Evolutionary conservation across 2,797 vertebrate species (phyloP), one percentile per base, ranked within the genome.

Genomic region (Anas bahamensis): DNA sequence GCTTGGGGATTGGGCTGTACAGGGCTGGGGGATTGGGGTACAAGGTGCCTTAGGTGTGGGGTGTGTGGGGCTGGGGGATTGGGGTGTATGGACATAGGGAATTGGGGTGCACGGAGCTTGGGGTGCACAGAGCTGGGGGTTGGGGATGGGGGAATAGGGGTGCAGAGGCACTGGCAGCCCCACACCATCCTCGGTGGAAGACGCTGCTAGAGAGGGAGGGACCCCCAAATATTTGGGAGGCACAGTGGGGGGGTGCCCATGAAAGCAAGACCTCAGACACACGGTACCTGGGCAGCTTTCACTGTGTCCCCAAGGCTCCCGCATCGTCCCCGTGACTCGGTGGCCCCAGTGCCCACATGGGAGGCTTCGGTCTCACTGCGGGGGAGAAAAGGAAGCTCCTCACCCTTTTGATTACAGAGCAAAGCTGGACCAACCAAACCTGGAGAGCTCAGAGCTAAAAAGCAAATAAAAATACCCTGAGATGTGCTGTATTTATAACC

Each of bases 181-280:
- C 29, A 16, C 1, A 0, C 17, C 1, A 0, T 18, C 33, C 57
- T 44, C 6, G 0, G 56, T 11, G 11, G 44, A 46, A 80, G 44
- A 46, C 2, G 11, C 42, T 56, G 29, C 26, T 33, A 17, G 17
- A 8, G 55, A 37, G 9, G 6, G 5, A 37, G 9, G 6, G 5
- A 37, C 8, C 6, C 52, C 11, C 65, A 59, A 9, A 83, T 23
- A 57, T 4, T 4, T 82, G n/a, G 5, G 35, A 72, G 18, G 10
- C 5, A 1, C 1, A 1, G 59, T 61, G 65, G 21, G 13, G 31
- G n/a, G 21, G 39, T 21, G 26, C 52, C 39, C 35, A 4, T 1
- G 11, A 56, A 52, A 48, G 18, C 48, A 41, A n/a, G 65, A 61
- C 37, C 33, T 52, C 37, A 41, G 42, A 17, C 2, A 4, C 28